These are phyloP conservation scores for Mormyrus proboscirostris DNA, from an alignment of 2,797 vertebrate species.

Conservation along the genomic window DNA sequence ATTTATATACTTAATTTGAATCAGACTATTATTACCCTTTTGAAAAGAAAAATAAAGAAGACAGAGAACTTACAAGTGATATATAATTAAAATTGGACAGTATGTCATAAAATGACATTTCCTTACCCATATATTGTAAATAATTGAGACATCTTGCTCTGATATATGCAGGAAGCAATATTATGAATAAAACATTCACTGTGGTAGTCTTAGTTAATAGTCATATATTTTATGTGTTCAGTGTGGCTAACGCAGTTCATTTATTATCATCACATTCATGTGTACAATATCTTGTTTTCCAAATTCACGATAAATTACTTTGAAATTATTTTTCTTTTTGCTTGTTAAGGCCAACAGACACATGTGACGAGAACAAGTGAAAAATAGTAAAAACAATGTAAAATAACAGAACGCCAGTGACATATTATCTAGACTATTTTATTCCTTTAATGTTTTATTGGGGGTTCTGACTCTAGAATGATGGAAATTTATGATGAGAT, in stretches of 20 bases:
- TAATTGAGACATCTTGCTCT: slow-evolving; percentile 21
- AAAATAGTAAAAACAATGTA: not conserved
- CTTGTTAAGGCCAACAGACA: slow-evolving; percentile 13
- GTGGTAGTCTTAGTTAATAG: slow-evolving; percentile 17
- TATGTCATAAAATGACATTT: slow-evolving; percentile 22
- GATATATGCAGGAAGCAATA: slow-evolving; percentile 18
- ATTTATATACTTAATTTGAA: slow-evolving; percentile 18
- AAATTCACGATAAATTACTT: not conserved
- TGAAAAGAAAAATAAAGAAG: slow-evolving; percentile 21
- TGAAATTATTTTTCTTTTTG: slow-evolving; percentile 9
- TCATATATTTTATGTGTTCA: slow-evolving; percentile 20
- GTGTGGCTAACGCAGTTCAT: slow-evolving; percentile 20
- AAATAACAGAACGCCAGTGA: not conserved
- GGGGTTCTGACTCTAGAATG: not conserved
- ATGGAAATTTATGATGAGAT: slow-evolving; percentile 9
- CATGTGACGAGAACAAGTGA: not conserved
- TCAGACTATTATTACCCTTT: slow-evolving; percentile 17
- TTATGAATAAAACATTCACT: slow-evolving; percentile 26
- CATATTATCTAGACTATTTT: not conserved
- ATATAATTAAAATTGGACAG: slow-evolving; percentile 16
- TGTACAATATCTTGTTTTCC: slow-evolving; percentile 16
- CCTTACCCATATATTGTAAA: slow-evolving; percentile 26
- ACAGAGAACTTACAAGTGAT: slow-evolving; percentile 18
- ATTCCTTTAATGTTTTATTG: slow-evolving; percentile 15
- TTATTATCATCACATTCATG: slow-evolving; percentile 15